Evolutionary conservation across 2,888 invertebrate genomes (phyloP), one percentile per base, ranked within the genome.

Genomic region (Agriopis leucophaearia): DNA sequence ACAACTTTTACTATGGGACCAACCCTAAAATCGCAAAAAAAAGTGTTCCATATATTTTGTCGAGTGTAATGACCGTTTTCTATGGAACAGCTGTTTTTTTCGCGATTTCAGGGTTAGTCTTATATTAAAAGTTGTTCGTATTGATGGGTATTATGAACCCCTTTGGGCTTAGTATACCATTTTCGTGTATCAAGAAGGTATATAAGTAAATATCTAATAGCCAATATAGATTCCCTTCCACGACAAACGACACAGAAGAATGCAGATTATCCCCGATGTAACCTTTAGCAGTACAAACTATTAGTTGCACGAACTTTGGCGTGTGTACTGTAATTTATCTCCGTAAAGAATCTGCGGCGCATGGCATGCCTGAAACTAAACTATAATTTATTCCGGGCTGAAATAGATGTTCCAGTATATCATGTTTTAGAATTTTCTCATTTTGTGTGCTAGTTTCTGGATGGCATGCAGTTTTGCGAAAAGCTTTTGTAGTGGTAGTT

Each of bases 281-380:
- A 69, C 71, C 69, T 73, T 66, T 60, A 27, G 52, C 54, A 44
- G 36, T 56, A 51, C 44, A 51, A 65, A 66, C 65, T 68, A 71
- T 74, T 74, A 70, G 69, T 71, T 71, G 63, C 68, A 71, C 71
- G 69, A 74, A 71, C 68, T 74, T 71, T 65, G 69, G 65, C 72
- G 65, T 68, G 66, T 74, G 69, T 64, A 67, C 48, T 71, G 70
- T 65, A 70, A 71, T 74, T 73, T 73, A 73, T 74, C 74, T 70
- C 71, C 54, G 51, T 58, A 66, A 70, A 67, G 73, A 70, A 73
- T 70, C 60, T 69, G 48, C 64, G 56, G 40, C 48, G 45, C 59
- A 59, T 44, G 63, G 48, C 67, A 69, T 59, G 64, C 69, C 64
- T 66, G 54, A 66, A 56, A 60, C 63, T 65, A 70, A 57, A 69